phyloP scores from a whole-genome alignment of 1,140 invertebrate genomes.

The Drosophila repletoides region DNA sequence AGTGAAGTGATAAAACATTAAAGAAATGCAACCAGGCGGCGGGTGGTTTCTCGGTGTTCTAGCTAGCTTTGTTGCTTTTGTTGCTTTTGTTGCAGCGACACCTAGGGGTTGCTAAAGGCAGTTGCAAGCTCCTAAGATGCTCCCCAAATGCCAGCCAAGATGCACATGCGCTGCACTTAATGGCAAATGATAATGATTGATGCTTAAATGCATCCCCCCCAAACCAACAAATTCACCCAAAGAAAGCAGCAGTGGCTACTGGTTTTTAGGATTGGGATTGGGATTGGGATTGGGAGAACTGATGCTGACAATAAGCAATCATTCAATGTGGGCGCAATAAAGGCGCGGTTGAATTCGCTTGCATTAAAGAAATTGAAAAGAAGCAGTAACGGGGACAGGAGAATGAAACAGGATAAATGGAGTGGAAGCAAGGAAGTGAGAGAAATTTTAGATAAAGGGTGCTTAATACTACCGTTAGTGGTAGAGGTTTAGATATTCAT shows the following conservation, averaged over 20 bases:
- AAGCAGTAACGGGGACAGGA: neutral
- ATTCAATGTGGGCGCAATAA: slow-evolving; percentile 58
- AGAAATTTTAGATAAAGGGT: too few relatives aligned
- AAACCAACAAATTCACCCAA: slow-evolving; percentile 30
- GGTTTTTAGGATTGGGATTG: neutral
- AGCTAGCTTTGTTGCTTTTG: neutral
- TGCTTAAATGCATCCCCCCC: slow-evolving; percentile 47
- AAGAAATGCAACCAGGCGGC: slow-evolving; percentile 50
- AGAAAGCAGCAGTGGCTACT: neutral
- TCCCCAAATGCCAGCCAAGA: slow-evolving; percentile 13
- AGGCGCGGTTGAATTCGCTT: slow-evolving; percentile 11
- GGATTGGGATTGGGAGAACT: neutral
- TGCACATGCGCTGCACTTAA: slow-evolving; percentile 64
- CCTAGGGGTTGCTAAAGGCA: slow-evolving; percentile 73
- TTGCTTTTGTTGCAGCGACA: slow-evolving; percentile 25
- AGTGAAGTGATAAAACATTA: slow-evolving; percentile 78
- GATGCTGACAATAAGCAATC: slow-evolving; percentile 63
- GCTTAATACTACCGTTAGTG: too few relatives aligned
- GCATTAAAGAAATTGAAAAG: slow-evolving; percentile 55
- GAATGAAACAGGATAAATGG: slow-evolving; percentile 10
- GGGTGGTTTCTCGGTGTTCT: neutral
- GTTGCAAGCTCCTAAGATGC: slow-evolving; percentile 32
- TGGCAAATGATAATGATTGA: slow-evolving; percentile 79
- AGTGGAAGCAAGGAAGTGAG: neutral
- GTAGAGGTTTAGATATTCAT: too few relatives aligned